Evolutionary conservation across 2,797 vertebrate species (phyloP).

Genomic region (Heteromormyrus szaboi): DNA sequence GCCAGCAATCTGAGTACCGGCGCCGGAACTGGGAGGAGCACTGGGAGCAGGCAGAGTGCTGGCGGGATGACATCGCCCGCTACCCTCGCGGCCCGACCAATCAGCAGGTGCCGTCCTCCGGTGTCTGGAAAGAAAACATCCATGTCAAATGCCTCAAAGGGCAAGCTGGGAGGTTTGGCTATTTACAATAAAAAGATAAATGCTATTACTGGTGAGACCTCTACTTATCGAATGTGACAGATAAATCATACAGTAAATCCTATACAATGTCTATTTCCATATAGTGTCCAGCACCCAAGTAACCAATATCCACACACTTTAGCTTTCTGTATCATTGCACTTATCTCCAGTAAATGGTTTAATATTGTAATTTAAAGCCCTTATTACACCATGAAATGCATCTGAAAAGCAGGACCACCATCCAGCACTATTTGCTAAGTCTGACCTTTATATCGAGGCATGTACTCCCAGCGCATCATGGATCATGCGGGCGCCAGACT

Average conservation of each 20-base stretch:
- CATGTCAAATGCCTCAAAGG: neutral
- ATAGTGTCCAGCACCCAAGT: neutral
- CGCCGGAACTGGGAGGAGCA: slow-evolving; percentile 54
- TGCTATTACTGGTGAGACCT: neutral
- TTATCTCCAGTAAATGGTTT: neutral
- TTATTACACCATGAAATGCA: neutral
- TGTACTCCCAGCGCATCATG: neutral
- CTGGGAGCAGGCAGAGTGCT: slow-evolving; percentile 51
- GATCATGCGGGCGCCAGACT: neutral
- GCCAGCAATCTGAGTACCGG: slow-evolving; percentile 55
- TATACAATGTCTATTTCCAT: neutral
- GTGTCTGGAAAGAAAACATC: neutral
- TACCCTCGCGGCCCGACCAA: slow-evolving; percentile 41
- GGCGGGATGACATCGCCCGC: slow-evolving; percentile 47
- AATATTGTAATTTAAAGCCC: neutral
- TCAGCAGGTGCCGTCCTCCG: slow-evolving; percentile 37
- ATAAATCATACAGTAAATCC: neutral
- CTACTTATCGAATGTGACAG: neutral
- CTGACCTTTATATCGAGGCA: neutral
- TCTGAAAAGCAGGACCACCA: neutral
- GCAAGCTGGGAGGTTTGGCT: neutral
- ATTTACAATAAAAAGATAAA: neutral
- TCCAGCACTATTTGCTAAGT: neutral
- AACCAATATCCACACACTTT: neutral
- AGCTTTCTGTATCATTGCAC: neutral